phyloP scores from a whole-genome alignment of 2,113 vertebrate species.

The Tamias sibiricus region DNA sequence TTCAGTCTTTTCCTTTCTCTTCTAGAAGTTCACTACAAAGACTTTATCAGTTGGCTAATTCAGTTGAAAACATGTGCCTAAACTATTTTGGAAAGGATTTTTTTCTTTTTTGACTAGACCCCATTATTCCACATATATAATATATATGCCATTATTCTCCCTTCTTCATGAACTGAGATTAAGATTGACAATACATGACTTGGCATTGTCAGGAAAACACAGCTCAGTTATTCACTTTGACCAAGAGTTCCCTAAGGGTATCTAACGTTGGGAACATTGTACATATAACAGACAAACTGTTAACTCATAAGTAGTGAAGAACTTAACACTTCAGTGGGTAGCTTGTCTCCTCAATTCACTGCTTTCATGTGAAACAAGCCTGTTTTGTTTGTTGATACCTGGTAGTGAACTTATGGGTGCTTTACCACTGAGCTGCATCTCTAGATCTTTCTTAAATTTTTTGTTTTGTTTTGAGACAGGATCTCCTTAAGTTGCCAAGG shows the following conservation, averaged over 20 bases:
- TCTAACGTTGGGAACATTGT: not conserved
- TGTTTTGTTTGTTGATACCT: no score
- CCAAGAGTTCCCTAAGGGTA: not conserved
- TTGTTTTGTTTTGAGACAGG: no score
- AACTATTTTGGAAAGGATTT: conserved; percentile 61
- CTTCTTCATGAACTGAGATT: conserved; percentile 68
- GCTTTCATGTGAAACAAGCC: not conserved
- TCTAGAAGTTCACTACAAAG: conserved; percentile 51
- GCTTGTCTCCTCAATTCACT: not conserved
- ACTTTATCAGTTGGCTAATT: conserved; percentile 69
- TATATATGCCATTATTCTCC: not conserved
- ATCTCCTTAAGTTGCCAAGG: no score
- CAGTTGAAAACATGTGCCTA: conserved; percentile 68
- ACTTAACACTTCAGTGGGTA: not conserved
- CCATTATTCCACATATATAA: not conserved
- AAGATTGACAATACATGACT: conserved; percentile 59
- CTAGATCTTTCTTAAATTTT: no score
- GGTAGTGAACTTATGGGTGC: no score
- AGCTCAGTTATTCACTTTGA: conserved; percentile 33
- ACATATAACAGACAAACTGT: conserved; percentile 20
- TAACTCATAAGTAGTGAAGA: conserved; percentile 13
- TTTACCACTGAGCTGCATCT: no score
- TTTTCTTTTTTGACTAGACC: not conserved
- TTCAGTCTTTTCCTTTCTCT: conserved; percentile 64
- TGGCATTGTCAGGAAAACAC: conserved; percentile 29